Evolutionary conservation across 2,797 vertebrate species (phyloP), one percentile per base, ranked within the genome.

Genomic region (Coranthus polyacanthus): DNA sequence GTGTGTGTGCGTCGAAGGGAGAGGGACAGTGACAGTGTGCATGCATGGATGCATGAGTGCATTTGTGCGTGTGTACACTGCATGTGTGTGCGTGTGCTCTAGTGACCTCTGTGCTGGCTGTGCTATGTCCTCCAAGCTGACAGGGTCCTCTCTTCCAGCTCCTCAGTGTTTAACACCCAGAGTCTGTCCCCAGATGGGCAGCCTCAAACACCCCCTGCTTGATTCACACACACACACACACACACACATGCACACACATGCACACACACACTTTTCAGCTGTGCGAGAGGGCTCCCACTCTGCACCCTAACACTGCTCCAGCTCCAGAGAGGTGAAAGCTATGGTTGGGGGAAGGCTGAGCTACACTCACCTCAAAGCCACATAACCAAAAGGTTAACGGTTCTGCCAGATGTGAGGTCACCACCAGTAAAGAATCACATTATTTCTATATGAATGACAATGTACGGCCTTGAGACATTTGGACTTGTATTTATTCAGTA

Each of bases 401-500:
- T 85, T 84, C 68, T 88, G 79, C 81, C 79, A 83, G 81, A 89
- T 89, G 82, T 90, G 82, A 54, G 84, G 84, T 89, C 86, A 81
- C 49, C 50, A 67, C 50, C 69, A 83, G 81, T 72, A 79, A 81
- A 73, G 82, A 83, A 88, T 89, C 78, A 74, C 62, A 88, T 90
- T 88, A 89, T 91, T 86, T 85, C 78, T 81, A 87, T 84, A 84
- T 86, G 86, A 86, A 87, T 88, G 83, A 83, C 78, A 84, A 89
- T 79, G 63, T 82, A 75, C 84, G 77, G 79, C 86, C 87, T 67
- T 75, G 78, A 91, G 88, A 90, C 86, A 85, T 85, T 89, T 88
- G 68, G 67, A 88, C 88, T 79, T 85, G 75, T 79, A 90, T 89
- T 89, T 85, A 90, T 90, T 90, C 85, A 88, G 75, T 38, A 69